Evolutionary conservation across 35 echinoderm and acorn worm genomes (phyloP).

Genomic region (Amphiura filiformis): DNA sequence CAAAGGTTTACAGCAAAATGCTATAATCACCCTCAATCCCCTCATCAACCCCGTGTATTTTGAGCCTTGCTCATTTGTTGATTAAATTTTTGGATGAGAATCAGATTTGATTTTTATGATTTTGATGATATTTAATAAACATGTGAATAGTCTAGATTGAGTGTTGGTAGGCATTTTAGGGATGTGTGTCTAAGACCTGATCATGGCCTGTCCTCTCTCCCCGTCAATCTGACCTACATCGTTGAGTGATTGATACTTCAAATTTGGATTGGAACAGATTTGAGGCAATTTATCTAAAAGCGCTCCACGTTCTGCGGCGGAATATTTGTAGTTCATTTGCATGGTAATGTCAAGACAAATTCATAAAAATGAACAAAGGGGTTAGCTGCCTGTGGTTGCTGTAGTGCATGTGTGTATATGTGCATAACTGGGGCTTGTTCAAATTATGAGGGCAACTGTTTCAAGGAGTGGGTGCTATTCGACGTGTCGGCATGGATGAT

Average conservation of each 20-base stretch:
- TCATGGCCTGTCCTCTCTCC: background rate
- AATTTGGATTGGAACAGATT: background rate
- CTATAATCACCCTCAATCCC: no score
- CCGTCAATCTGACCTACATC: conserved; percentile 4
- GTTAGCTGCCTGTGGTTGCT: background rate
- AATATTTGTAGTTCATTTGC: conserved; percentile 9
- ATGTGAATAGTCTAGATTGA: no score
- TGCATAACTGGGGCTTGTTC: conserved; percentile 1
- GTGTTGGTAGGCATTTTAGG: no score
- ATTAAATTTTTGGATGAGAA: no score
- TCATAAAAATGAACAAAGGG: no score
- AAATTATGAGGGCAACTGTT: background rate
- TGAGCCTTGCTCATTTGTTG: no score
- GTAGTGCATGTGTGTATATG: background rate
- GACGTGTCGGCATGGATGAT: background rate
- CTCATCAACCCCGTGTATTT: no score
- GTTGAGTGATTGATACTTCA: conserved; percentile 5
- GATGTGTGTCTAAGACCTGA: no score
- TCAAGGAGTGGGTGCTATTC: no score
- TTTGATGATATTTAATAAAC: no score
- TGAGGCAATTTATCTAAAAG: conserved; percentile 8
- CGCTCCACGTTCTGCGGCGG: background rate
- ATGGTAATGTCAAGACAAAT: background rate
- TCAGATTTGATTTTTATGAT: no score
- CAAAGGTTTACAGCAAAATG: no score